Conservation (phyloP, 2,113 vertebrate species). For the Pedetes capensis region DNA sequence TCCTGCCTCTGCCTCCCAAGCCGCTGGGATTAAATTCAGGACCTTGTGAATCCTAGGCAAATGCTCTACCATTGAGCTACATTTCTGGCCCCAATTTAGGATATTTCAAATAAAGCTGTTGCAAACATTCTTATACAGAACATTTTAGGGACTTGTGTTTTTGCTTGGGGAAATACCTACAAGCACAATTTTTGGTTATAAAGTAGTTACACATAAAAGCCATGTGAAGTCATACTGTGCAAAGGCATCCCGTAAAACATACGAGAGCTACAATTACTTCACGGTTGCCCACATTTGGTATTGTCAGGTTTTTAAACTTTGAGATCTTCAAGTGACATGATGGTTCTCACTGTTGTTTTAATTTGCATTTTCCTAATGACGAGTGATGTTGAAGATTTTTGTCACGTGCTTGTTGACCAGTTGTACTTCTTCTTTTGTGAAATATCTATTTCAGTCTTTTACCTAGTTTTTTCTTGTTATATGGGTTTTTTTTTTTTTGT, state of each 20-base stretch:
- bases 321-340: not conserved
- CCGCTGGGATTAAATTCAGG: not conserved
- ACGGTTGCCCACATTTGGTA: not conserved
- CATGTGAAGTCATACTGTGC: too few relatives aligned
- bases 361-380: too few relatives aligned
- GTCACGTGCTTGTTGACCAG: not conserved
- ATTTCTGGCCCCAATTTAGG: not conserved
- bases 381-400: not conserved
- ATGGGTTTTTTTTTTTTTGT: too few relatives aligned
- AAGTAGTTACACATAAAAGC: too few relatives aligned
- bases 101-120: not conserved
- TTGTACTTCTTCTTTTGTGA: too few relatives aligned
- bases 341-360: not conserved
- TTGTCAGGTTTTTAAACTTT: not conserved
- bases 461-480: not conserved
- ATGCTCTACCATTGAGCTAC: not conserved
- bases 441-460: constrained; percentile 1
- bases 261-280: fast-evolving
- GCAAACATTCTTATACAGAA: not conserved
- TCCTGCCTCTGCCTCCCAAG: too few relatives aligned
- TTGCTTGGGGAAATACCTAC: not conserved
- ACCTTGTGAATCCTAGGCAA: not conserved
- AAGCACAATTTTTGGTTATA: not conserved
- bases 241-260: not conserved
- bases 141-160: too few relatives aligned